Base-by-base conservation (phyloP, 2,797 vertebrate genomes). In the Sebastes oblongus region DNA sequence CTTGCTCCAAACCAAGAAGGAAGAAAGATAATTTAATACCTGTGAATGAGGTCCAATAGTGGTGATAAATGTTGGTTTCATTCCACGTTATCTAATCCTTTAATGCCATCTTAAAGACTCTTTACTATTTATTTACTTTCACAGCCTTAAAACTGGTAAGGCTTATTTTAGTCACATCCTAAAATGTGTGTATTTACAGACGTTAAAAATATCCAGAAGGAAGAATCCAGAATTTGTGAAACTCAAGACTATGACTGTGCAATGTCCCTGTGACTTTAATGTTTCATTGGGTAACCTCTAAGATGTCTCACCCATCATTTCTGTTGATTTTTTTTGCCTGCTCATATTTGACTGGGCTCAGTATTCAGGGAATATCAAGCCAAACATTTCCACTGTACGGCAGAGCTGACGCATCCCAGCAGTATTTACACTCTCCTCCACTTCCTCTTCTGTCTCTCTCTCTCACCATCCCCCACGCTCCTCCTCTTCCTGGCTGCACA, bases 401-500 rank as follows among this genome's bases (percentile, higher is more conserved):
- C 10, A 3, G 39, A 54, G 29, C 36, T 67, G 64, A 78, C 54
- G 4, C 61, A 39, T 9, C 34, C 27, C 64, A 25, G 65, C 55
- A 24, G 30, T 24, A 25, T 58, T 77, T 58, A 25, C 78, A 34
- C 25, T 29, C 10, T 54, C 32, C 24, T 62, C 27, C 50, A 36
- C 56, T 71, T 76, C 62, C 67, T 80, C 39, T 62, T n/a, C 71
- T 20, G 32, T 64, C 34, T 78, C 32, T 46, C 39, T 12, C 52
- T 39, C 36, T 39, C 36, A 39, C 58, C 32, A 30, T 24, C 55
- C 55, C 46, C 69, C 55, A 59, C 13, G 55, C 54, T 67, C 72
- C 67, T 72, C 80, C 84, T 80, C 86, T 86, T 72, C 80, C 80
- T 75, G 81, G 83, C 84, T 69, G 71, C 55, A 72, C 39, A 84